Evolutionary conservation across 2,888 invertebrate genomes (phyloP).

Genomic region (Oegoconia quadripuncta): DNA sequence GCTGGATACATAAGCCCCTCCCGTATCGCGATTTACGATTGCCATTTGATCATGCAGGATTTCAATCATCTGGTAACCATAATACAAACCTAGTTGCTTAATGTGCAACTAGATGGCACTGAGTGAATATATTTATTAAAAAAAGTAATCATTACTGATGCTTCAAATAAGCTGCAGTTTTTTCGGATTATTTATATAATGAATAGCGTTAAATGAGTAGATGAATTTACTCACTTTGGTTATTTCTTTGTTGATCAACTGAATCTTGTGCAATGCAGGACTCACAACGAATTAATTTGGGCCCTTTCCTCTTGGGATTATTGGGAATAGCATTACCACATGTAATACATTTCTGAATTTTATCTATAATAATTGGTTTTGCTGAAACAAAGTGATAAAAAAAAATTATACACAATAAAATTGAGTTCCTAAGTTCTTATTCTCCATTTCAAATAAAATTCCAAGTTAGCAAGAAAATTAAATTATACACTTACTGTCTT

Average conservation of each 20-base stretch:
- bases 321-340: slow-evolving; percentile 77
- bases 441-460: not conserved
- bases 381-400: slow-evolving; percentile 42
- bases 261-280: slow-evolving; percentile 81
- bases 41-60: too few relatives aligned
- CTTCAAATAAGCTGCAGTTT: too few relatives aligned
- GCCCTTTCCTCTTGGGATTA: slow-evolving; percentile 81
- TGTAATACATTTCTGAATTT: slow-evolving; percentile 79
- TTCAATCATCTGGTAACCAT: too few relatives aligned
- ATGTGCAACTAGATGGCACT: too few relatives aligned
- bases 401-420: not conserved
- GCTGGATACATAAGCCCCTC: too few relatives aligned
- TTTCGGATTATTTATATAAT: too few relatives aligned
- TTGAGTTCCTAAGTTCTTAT: not conserved
- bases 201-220: too few relatives aligned
- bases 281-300: slow-evolving; percentile 81
- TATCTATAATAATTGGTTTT: slow-evolving; percentile 74
- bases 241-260: slow-evolving; percentile 62
- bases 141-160: too few relatives aligned
- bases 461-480: slow-evolving; percentile 4
- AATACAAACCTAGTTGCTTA: too few relatives aligned
- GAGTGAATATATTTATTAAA: too few relatives aligned
- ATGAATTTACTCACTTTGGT: slow-evolving; percentile 63
- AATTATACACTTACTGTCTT: slow-evolving; percentile 66
- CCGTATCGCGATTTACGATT: too few relatives aligned